Evolutionary conservation across 2,888 invertebrate species (phyloP), one percentile per base, ranked within the genome.

Genomic region (Lapara coniferarum): DNA sequence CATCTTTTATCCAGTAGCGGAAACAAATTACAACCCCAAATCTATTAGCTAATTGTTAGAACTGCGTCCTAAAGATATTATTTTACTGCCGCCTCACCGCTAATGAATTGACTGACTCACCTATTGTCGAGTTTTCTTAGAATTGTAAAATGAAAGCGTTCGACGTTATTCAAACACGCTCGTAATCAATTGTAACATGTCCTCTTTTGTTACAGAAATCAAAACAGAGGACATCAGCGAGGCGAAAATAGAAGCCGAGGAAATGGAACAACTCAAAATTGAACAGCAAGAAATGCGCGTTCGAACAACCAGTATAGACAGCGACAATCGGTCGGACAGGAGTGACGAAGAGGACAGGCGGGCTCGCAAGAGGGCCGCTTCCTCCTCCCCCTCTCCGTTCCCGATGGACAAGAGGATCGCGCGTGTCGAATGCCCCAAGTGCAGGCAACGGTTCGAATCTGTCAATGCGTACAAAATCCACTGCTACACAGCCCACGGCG

Each of bases 401-500:
- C 89, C 89, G 0, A 77, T 90, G 74, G 91, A 92, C 73, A 93
- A 93, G 76, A 87, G 90, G 78, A 88, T 82, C 55, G 86, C 90
- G 1, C 82, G 90, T 25, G 89, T 96, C 69, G 96, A 96, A 80
- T 98, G 98, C 85, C 95, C 95, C 0, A 94, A 95, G 68, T 98
- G 98, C 85, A 95, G 96, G 70, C 95, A 96, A 69, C 94, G 95
- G 7, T 98, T 97, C 84, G 96, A 96, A 77, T 97, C 96, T 58
- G 95, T 96, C 74, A 95, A 96, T 71, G 95, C 96, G 7, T 94
- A 97, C 72, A 96, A 96, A 78, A 92, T 96, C 53, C 97, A 97
- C 85, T 94, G 95, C 58, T 95, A 95, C 80, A 95, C 95, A 76
- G 94, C 93, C 0, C 97, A 97, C 77, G 88, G 90, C 10, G 92